A percentile compares a stretch with the other conserved stretches of the same genome.
phyloP scores from a whole-genome alignment of 2,888 invertebrate species.

The Augochlorella aurata region DNA sequence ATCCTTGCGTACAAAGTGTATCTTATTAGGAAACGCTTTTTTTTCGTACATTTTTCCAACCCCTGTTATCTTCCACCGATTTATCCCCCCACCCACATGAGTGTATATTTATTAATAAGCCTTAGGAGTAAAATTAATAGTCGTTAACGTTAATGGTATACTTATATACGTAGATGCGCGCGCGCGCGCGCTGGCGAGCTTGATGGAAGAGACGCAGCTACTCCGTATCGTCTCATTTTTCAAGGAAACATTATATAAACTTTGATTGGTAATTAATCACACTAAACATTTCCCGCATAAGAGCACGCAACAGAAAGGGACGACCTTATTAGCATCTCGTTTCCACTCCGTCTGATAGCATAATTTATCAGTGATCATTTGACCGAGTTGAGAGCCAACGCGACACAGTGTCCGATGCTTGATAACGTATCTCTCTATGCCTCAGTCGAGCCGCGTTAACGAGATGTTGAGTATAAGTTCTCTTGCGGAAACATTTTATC shows the following conservation, averaged over 20 bases:
- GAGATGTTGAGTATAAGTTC: background rate
- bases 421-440: too few relatives aligned
- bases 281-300: background rate
- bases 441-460: background rate
- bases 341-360: too few relatives aligned
- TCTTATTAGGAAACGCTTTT: conserved; percentile 18
- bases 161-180: conserved; percentile 31
- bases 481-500: too few relatives aligned
- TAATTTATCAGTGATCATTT: too few relatives aligned
- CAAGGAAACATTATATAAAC: background rate
- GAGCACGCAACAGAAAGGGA: too few relatives aligned
- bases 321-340: too few relatives aligned
- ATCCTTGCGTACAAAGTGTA: conserved; percentile 14
- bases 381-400: background rate
- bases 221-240: background rate
- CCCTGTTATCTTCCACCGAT: conserved; percentile 12
- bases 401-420: background rate
- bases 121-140: conserved; percentile 66
- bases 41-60: conserved; percentile 10
- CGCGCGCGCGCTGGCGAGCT: background rate
- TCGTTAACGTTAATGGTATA: conserved; percentile 45
- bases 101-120: conserved; percentile 54
- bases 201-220: background rate
- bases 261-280: background rate
- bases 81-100: conserved; percentile 61